A percentile compares a stretch with the other conserved stretches of the same genome.
These are phyloP conservation scores for Hylaeus anthracinus DNA, from an alignment of 1,140 invertebrate species.

Conservation along the genomic window DNA sequence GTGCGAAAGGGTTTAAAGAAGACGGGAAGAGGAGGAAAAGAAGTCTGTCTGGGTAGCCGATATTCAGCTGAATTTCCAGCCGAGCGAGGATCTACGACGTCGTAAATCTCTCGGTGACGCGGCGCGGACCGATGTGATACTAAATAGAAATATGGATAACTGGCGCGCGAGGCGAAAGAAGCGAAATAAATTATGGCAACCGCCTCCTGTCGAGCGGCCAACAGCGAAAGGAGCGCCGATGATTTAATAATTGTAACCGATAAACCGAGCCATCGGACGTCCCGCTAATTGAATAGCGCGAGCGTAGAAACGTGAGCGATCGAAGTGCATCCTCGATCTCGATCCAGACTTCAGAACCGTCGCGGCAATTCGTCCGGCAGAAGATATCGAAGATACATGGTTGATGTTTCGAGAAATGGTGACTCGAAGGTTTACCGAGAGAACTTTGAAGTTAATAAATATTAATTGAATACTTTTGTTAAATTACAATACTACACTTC, in stretches of 20 bases:
- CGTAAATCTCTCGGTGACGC: conserved; percentile 59
- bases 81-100: conserved; percentile 60
- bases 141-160: conserved; percentile 57
- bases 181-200: conserved; percentile 53
- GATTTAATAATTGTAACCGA: conserved; percentile 49
- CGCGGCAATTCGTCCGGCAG: too few relatives aligned
- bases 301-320: neutral
- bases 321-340: conserved; percentile 1
- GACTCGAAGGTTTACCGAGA: too few relatives aligned
- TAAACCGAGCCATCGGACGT: conserved; percentile 18
- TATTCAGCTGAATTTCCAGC: conserved; percentile 49
- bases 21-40: neutral
- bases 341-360: neutral
- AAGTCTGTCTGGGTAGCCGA: neutral
- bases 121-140: conserved; percentile 54
- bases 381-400: too few relatives aligned
- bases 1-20: neutral
- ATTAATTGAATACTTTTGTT: too few relatives aligned
- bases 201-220: conserved; percentile 12
- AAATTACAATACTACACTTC: too few relatives aligned
- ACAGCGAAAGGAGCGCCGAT: conserved; percentile 17
- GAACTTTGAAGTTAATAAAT: too few relatives aligned
- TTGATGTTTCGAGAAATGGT: too few relatives aligned
- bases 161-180: conserved; percentile 33
- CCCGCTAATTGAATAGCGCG: conserved; percentile 31